Base-by-base conservation (phyloP, 2,113 vertebrate genomes). In the Phalacrocorax carbo region DNA sequence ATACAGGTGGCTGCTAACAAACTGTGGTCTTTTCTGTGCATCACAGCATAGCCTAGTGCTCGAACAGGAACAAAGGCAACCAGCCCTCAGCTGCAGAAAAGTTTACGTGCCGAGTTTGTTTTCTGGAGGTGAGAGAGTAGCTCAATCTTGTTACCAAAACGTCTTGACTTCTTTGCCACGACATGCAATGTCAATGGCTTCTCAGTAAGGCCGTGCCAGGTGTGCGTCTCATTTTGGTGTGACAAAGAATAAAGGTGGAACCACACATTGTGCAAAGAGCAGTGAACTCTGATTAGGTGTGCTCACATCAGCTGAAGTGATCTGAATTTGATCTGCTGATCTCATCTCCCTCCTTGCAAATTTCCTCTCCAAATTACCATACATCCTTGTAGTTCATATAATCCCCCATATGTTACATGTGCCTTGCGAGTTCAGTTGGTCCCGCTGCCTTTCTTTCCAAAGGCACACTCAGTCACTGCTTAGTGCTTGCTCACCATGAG, bases 251-350 rank as follows among this genome's bases (percentile, higher is more conserved):
- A 12, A 34, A 52, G n/a, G 42, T 58, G 65, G 30, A 64, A 36
- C 34, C 54, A 58, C 13, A 14, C 4, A 1, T 18, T 52, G 30
- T 57, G 46, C 58, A 44, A 32, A 54, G 46, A 51, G 23, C 0
- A 0, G 10, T 11, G 7, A 55, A 36, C 1, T 0, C 46, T 36
- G 27, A 5, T 51, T 60, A 13, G 1, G 0, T 22, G 4, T 13
- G 9, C 65, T 36, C 14, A 46, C 40, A 13, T 38, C 11, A 44
- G n/a, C 29, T 57, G 44, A 64, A 42, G 19, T 14, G 8, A 48
- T 23, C 46, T 72, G 34, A 60, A 57, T 68, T 52, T 62, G 15
- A 12, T 32, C 36, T 26, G n/a, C 58, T 72, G 29, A 44, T 29
- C 23, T 77, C 25, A n/a, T 36, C 52, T 78, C 71, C n/a, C 54